Evolutionary conservation across 1,140 invertebrate genomes (phyloP).

Genomic region (Phymorhynchus buccinoides): DNA sequence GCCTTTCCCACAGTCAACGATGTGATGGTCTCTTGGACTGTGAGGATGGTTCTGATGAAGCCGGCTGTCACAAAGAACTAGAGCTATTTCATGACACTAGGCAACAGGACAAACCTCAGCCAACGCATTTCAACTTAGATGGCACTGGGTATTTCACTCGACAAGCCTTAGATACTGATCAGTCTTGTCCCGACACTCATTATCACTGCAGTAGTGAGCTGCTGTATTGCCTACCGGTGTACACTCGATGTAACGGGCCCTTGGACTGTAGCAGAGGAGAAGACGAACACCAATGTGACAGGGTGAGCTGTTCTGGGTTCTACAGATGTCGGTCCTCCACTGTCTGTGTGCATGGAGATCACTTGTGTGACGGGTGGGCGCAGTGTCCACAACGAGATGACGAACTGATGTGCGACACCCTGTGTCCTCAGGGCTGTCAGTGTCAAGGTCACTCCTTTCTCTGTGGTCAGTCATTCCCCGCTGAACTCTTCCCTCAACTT

Average conservation of each 20-base stretch:
- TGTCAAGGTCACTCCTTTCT: conserved; percentile 26
- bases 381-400: conserved; percentile 40
- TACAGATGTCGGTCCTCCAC: conserved; percentile 22
- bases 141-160: neutral
- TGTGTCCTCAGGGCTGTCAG: conserved; percentile 24
- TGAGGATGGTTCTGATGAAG: too few species aligned
- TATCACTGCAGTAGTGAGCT: neutral
- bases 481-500: neutral
- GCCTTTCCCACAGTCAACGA: too few species aligned
- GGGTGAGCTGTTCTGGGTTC: neutral
- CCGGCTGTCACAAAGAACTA: too few species aligned
- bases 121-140: neutral
- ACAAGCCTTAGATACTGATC: neutral
- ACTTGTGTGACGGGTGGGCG: conserved; percentile 34
- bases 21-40: too few species aligned
- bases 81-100: too few species aligned
- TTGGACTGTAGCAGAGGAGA: conserved; percentile 29
- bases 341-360: conserved; percentile 25
- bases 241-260: conserved; percentile 36
- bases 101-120: too few species aligned
- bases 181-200: neutral
- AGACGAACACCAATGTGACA: conserved; percentile 27
- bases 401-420: conserved; percentile 28
- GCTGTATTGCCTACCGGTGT: conserved; percentile 28
- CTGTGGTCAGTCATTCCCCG: neutral